These are phyloP conservation scores for Enteromius argenteus DNA, from an alignment of 2,797 vertebrate species.

Conservation along the genomic window DNA sequence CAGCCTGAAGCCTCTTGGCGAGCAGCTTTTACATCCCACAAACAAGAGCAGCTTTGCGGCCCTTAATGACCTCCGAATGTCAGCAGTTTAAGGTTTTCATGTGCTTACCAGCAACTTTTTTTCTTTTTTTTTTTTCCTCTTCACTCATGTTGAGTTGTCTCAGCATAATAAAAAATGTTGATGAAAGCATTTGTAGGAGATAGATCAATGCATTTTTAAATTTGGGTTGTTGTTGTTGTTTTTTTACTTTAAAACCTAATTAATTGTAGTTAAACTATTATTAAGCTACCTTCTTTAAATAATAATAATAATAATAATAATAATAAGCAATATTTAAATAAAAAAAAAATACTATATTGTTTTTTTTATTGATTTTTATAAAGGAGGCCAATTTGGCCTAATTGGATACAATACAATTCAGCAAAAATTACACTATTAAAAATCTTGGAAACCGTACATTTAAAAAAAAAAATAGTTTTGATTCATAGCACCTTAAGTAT, in stretches of 20 bases:
- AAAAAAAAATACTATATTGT: not conserved
- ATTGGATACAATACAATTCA: not conserved
- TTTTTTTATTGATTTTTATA: not conserved
- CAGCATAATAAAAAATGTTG: conserved; percentile 11
- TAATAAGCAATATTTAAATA: not conserved
- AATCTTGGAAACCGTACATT: not conserved
- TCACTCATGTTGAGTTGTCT: not conserved
- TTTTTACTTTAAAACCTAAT: not conserved
- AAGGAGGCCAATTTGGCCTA: too few relatives aligned
- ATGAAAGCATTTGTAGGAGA: conserved; percentile 1
- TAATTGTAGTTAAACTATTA: too few relatives aligned
- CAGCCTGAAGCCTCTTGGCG: conserved; percentile 51
- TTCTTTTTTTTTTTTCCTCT: too few relatives aligned
- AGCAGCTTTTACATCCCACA: conserved; percentile 51
- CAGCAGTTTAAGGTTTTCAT: conserved; percentile 48
- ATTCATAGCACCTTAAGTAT: not conserved
- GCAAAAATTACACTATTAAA: not conserved
- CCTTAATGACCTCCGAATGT: conserved; percentile 51
- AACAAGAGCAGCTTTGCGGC: conserved; percentile 52
- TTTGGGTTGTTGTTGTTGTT: not conserved
- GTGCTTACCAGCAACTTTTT: conserved; percentile 33
- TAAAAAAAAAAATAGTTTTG: not conserved
- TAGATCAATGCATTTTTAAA: not conserved
- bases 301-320: too few relatives aligned
- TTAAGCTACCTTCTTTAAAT: not conserved